phyloP scores from a whole-genome alignment of 2,113 vertebrate genomes.

The Elephantulus edwardii region DNA sequence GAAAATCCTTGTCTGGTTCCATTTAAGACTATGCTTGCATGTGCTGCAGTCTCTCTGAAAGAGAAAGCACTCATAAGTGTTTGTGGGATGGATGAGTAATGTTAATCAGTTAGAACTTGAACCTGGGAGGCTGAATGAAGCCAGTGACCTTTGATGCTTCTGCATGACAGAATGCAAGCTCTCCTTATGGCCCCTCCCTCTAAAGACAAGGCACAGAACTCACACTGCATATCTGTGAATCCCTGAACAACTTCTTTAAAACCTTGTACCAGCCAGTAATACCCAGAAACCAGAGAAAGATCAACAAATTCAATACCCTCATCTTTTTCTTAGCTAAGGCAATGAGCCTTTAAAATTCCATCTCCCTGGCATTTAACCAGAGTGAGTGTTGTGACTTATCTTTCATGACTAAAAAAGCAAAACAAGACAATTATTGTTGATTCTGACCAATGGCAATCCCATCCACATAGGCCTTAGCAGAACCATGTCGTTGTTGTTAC shows the following conservation, averaged over 20 bases:
- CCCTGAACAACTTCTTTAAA: not conserved
- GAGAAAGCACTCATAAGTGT: not conserved
- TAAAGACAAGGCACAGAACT: not conserved
- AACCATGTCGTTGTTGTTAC: too few species aligned
- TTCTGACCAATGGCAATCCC: not conserved
- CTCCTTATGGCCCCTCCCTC: not conserved
- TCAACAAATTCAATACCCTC: not conserved
- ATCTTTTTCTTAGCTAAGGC: not conserved
- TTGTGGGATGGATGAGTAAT: constrained; percentile 13
- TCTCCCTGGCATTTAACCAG: not conserved
- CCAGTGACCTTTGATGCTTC: not conserved
- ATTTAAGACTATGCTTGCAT: not conserved
- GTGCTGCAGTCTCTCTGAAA: not conserved
- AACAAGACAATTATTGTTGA: not conserved
- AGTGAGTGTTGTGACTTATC: not conserved
- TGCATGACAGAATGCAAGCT: not conserved
- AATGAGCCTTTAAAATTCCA: not conserved
- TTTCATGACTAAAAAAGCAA: not conserved
- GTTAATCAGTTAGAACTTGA: constrained; percentile 4
- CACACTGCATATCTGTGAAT: not conserved
- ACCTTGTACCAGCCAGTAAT: not conserved
- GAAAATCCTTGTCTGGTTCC: not conserved
- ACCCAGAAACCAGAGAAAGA: not conserved
- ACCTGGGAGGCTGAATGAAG: not conserved
- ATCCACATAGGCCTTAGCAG: too few species aligned